Base-by-base conservation (phyloP, 2,797 vertebrate species). In the Sandelia bainsii region DNA sequence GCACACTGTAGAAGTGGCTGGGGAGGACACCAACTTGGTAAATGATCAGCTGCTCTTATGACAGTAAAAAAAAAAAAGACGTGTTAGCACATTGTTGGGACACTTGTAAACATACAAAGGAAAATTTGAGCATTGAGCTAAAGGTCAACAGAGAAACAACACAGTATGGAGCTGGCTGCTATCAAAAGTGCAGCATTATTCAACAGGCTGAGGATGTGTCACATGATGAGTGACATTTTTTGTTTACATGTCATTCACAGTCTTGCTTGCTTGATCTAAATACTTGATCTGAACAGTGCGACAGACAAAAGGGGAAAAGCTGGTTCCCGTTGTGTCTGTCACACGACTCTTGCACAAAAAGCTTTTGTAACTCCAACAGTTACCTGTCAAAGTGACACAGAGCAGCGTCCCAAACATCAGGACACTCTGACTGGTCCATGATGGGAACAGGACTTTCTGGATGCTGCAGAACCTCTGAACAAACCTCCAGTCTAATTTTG, bases 21-120 rank as follows among this genome's bases (percentile, higher is more conserved):
- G 98, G 98, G 60, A 99, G 94, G 81, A 99, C 57, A 2, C 98
- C 98, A 74, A 99, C 97, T 83, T 96, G 97, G 93, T 98, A 99
- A 91, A 99, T 95, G 66, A 99, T 91, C 90, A 99, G 89, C 91
- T 99, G 98, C 80, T 98, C 98, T 99, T 92, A 49, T 62, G 34
- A 17, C 32, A 62, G 59, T 29, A 29, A 29, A 46, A 19, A 46
- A 27, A 53, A 82, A 39, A 69, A 44, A 59, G 27, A 68, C 64
- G 19, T 39, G 62, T 65, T 22, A 61, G 68, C 76, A 1, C 1
- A 22, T 32, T 19, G 14, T 48, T 12, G 59, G 6, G 11, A 61
- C 20, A 56, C 60, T 71, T 1, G 2, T 77, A 69, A 82, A 75
- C 57, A 3, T 20, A 44, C 0, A 14, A 1, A 32, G 25, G 39